A percentile compares a stretch with the other conserved stretches of the same genome.
phyloP scores from a whole-genome alignment of 2,113 vertebrate species.

The Oncorhynchus mykiss region DNA sequence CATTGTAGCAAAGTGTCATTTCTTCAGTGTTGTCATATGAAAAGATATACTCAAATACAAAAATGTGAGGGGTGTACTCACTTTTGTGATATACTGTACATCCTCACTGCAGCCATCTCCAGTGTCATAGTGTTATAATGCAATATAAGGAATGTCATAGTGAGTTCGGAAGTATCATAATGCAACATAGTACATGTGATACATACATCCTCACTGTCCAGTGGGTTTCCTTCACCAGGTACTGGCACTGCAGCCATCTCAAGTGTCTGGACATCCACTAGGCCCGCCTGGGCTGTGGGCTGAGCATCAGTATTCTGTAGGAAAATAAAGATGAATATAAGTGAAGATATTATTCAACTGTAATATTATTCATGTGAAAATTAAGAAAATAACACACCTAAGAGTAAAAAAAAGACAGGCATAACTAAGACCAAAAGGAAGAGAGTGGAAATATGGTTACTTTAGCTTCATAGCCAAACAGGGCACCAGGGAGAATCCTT shows the following conservation, averaged over 20 bases:
- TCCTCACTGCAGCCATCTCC: too few species aligned
- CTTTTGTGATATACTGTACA: too few species aligned
- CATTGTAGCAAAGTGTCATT: too few species aligned
- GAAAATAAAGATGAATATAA: too few species aligned
- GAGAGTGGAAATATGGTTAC: constrained; percentile 8
- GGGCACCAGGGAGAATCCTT: constrained; percentile 48
- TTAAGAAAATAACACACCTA: background rate
- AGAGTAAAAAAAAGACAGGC: background rate
- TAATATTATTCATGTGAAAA: too few species aligned
- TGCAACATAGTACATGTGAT: background rate
- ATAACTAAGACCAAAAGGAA: background rate
- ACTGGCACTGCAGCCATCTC: constrained; percentile 46
- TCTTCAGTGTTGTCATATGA: too few species aligned
- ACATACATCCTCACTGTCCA: constrained; percentile 53
- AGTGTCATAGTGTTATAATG: too few species aligned
- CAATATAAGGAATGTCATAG: background rate
- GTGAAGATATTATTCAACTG: too few species aligned
- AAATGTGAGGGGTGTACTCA: too few species aligned
- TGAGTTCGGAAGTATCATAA: background rate
- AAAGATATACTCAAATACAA: too few species aligned
- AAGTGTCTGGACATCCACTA: constrained; percentile 28
- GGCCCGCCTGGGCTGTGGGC: background rate
- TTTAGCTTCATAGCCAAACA: constrained; percentile 56
- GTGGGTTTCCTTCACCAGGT: constrained; percentile 24
- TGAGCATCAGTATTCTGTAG: too few species aligned